Evolutionary conservation across 53 echinoderm and acorn worm species (phyloP).

Genomic region (Zoroaster sp.): DNA sequence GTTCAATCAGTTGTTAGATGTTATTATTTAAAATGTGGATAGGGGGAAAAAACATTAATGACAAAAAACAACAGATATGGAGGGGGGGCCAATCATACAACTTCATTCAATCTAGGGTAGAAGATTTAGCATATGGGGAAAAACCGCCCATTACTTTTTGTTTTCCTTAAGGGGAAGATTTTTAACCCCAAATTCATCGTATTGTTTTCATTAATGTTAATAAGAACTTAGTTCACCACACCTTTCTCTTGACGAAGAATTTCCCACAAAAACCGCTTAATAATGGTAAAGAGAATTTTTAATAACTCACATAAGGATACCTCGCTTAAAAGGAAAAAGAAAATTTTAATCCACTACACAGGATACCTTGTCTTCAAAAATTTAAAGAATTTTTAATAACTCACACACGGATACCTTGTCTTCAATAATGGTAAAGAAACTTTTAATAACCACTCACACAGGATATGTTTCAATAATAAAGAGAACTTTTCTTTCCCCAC

Average conservation of each 20-base stretch:
- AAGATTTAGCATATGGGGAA: slow-evolving; percentile 90
- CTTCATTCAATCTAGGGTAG: slow-evolving; percentile 97
- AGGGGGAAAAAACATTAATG: slow-evolving; percentile 95
- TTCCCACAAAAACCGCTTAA: neutral
- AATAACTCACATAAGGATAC: too few species aligned
- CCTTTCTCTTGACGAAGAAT: neutral
- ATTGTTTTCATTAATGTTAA: neutral
- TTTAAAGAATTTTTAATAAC: neutral
- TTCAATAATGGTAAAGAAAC: neutral
- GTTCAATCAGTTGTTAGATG: too few species aligned
- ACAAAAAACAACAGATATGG: slow-evolving; percentile 99
- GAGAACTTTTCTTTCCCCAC: too few species aligned
- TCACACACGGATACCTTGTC: neutral
- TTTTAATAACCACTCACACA: too few species aligned
- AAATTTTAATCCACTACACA: too few species aligned
- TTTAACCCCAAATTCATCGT: neutral
- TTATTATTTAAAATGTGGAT: slow-evolving; percentile 67
- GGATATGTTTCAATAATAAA: too few species aligned
- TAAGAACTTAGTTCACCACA: neutral
- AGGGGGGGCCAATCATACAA: slow-evolving; percentile 85
- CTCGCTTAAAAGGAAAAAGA: too few species aligned
- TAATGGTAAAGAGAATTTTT: too few species aligned
- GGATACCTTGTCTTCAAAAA: neutral
- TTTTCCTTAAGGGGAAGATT: slow-evolving; percentile 83
- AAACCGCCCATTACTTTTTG: slow-evolving; percentile 79